These are phyloP conservation scores for Caenorhabditis sp. DNA, from an alignment of 2,888 invertebrate species.

Conservation along the genomic window DNA sequence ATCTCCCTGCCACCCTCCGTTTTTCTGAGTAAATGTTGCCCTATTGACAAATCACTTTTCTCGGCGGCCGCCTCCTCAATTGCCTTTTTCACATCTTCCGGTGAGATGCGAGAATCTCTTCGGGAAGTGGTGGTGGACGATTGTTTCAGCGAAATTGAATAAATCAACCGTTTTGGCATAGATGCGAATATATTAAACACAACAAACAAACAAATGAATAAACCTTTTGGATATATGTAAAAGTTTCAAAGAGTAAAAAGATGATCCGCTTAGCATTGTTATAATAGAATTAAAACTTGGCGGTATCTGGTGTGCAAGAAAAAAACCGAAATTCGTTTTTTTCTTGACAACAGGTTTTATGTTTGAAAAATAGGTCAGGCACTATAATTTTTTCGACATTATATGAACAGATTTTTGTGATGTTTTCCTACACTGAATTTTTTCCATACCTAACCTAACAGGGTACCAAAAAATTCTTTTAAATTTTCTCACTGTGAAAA, in stretches of 20 bases:
- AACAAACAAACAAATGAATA: not conserved
- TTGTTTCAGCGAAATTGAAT: constrained; percentile 33
- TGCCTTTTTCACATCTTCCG: constrained; percentile 8
- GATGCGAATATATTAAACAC: not conserved
- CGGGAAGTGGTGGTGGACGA: not conserved
- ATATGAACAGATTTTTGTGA: too few relatives aligned
- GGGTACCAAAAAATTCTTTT: too few relatives aligned
- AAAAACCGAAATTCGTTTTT: not conserved
- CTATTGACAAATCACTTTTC: not conserved
- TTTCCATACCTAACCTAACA: too few relatives aligned
- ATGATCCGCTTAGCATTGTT: not conserved
- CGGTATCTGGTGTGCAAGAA: not conserved
- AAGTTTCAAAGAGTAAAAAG: not conserved
- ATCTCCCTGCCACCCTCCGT: not conserved
- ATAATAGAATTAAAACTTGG: constrained; percentile 1
- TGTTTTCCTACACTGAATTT: too few relatives aligned
- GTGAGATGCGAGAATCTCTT: not conserved
- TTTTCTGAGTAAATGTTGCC: not conserved
- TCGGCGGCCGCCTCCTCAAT: not conserved
- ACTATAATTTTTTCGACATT: not conserved
- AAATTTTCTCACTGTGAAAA: too few relatives aligned
- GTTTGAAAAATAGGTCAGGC: constrained; percentile 8
- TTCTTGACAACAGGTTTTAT: not conserved
- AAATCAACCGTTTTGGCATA: constrained; percentile 24
- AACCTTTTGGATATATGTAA: not conserved